Percentiles rank a stretch among this genome's conserved stretches.
These are phyloP conservation scores for Drosophila rufa DNA, from an alignment of 1,140 invertebrate genomes.

Conservation along the genomic window DNA sequence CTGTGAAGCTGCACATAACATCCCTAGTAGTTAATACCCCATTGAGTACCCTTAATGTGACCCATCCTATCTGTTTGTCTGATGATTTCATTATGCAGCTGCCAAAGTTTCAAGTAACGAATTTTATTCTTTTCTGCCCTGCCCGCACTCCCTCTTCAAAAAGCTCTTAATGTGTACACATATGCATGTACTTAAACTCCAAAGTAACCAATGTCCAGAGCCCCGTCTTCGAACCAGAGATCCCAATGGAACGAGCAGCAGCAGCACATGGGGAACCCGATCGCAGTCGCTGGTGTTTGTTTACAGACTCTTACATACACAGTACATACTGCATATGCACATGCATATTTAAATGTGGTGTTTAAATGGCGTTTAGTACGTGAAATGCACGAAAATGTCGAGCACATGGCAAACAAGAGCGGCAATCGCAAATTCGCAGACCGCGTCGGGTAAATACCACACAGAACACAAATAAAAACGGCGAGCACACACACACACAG, in stretches of 20 bases:
- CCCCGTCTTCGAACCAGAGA: constrained; percentile 21
- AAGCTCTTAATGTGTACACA: constrained; percentile 33
- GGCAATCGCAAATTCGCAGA: constrained; percentile 48
- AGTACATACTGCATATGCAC: constrained; percentile 17
- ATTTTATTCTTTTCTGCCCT: constrained; percentile 7
- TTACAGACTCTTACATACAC: constrained; percentile 43
- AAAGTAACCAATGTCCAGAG: constrained; percentile 21
- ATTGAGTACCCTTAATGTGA: constrained; percentile 1
- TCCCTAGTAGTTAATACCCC: background rate
- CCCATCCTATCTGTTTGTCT: constrained; percentile 5
- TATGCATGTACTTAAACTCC: constrained; percentile 22
- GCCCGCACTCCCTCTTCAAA: background rate
- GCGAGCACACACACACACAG: background rate
- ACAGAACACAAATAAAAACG: constrained; percentile 26
- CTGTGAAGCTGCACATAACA: background rate
- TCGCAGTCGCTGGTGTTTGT: constrained; percentile 49
- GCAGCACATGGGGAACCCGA: constrained; percentile 49
- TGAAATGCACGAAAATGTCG: constrained; percentile 54
- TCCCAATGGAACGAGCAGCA: constrained; percentile 28
- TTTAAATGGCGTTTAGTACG: constrained; percentile 63
- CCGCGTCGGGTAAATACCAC: constrained; percentile 43
- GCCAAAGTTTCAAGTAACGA: constrained; percentile 64
- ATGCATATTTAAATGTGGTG: constrained; percentile 52
- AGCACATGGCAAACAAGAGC: constrained; percentile 48
- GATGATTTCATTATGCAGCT: constrained; percentile 75